phyloP scores from a whole-genome alignment of 2,797 vertebrate genomes.

The Gallinago solitaria region DNA sequence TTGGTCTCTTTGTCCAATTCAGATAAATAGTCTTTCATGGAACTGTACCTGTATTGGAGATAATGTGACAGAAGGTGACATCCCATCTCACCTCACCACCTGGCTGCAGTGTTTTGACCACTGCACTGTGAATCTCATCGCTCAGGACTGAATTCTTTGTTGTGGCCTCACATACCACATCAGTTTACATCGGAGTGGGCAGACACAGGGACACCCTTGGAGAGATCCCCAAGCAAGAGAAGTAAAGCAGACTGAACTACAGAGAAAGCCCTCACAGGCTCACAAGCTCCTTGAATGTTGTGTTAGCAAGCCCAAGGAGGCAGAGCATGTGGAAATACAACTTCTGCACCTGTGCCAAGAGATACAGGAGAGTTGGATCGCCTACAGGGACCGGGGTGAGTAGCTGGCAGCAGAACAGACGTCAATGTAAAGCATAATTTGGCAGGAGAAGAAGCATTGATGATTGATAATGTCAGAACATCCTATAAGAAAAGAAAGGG shows the following conservation, averaged over 20 bases:
- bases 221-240: neutral
- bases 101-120: fast-evolving
- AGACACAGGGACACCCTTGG: fast-evolving
- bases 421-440: neutral
- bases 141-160: neutral
- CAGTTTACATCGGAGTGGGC: fast-evolving
- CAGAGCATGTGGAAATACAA: neutral
- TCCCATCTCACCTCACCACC: neutral
- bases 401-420: neutral
- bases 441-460: neutral
- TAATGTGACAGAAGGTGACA: neutral
- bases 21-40: slow-evolving; percentile 72
- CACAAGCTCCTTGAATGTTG: neutral
- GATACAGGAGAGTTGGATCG: neutral
- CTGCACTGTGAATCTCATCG: fast-evolving
- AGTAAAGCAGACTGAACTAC: neutral
- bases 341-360: neutral
- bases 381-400: neutral
- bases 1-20: slow-evolving; percentile 78
- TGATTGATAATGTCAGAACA: neutral
- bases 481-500: neutral
- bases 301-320: neutral
- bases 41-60: slow-evolving; percentile 74
- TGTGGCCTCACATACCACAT: fast-evolving
- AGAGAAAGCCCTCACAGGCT: neutral